These are phyloP conservation scores for Sorex maritimensis DNA, from an alignment of 2,797 vertebrate species.

Conservation along the genomic window DNA sequence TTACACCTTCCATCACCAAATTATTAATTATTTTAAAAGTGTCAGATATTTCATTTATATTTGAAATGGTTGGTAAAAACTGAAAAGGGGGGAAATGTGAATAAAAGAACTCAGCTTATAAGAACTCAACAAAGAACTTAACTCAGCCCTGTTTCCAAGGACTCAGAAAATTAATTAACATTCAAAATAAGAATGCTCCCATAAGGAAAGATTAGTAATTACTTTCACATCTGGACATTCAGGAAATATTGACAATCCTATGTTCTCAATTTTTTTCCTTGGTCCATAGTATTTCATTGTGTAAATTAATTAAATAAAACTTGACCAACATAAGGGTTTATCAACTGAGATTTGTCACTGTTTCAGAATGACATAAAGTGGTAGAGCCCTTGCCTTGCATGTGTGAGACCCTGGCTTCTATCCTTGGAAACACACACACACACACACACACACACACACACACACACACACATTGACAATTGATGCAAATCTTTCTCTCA, in stretches of 20 bases:
- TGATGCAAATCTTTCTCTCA: not conserved
- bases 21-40: too few species aligned
- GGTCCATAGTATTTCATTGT: conserved; percentile 38
- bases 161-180: conserved; percentile 63
- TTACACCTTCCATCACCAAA: too few species aligned
- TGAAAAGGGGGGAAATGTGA: not conserved
- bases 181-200: conserved; percentile 47
- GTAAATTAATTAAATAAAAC: conserved; percentile 58
- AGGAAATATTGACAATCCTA: not conserved
- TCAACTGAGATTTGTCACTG: conserved; percentile 3
- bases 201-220: not conserved
- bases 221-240: conserved; percentile 37
- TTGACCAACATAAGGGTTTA: conserved; percentile 11
- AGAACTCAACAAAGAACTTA: not conserved
- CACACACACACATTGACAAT: too few species aligned
- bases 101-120: conserved; percentile 35
- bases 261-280: conserved; percentile 56
- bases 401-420: too few species aligned
- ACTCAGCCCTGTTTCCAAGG: conserved; percentile 32
- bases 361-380: too few species aligned
- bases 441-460: too few species aligned
- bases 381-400: too few species aligned
- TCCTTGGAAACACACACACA: too few species aligned
- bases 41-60: not conserved
- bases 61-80: conserved; percentile 50